phyloP scores from a whole-genome alignment of 2,888 invertebrate species.

The Marasmarcha lunaedactyla region DNA sequence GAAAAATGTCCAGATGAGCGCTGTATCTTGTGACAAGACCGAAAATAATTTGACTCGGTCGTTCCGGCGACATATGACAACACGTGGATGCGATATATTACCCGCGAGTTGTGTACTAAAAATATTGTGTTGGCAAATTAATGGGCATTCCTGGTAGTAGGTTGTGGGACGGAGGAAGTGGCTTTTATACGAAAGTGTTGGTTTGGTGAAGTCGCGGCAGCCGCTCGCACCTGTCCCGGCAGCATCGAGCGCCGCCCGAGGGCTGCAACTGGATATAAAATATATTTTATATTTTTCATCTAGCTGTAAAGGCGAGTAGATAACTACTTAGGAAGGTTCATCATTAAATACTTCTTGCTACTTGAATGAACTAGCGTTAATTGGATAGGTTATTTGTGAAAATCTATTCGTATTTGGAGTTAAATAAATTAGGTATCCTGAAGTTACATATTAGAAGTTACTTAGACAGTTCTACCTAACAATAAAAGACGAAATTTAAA shows the following conservation, averaged over 20 bases:
- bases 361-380: too few species aligned
- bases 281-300: too few species aligned
- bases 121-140: slow-evolving; percentile 72
- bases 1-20: slow-evolving; percentile 67
- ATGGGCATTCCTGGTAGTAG: slow-evolving; percentile 69
- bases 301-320: too few species aligned
- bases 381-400: too few species aligned
- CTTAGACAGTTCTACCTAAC: too few species aligned
- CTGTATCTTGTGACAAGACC: slow-evolving; percentile 69
- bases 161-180: slow-evolving; percentile 69
- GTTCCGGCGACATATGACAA: slow-evolving; percentile 67
- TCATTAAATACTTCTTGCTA: too few species aligned
- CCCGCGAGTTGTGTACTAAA: slow-evolving; percentile 68
- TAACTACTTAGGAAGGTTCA: too few species aligned
- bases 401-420: too few species aligned
- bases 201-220: too few species aligned
- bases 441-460: too few species aligned
- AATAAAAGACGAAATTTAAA: too few species aligned
- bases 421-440: too few species aligned
- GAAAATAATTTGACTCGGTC: slow-evolving; percentile 71
- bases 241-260: slow-evolving; percentile 14
- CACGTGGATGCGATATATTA: slow-evolving; percentile 70
- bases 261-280: slow-evolving; percentile 12
- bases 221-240: slow-evolving; percentile 63
- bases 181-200: slow-evolving; percentile 67